Percentiles rank a stretch among this genome's conserved stretches.
Conservation (phyloP, 2,113 vertebrate genomes). For the Condylura cristata region DNA sequence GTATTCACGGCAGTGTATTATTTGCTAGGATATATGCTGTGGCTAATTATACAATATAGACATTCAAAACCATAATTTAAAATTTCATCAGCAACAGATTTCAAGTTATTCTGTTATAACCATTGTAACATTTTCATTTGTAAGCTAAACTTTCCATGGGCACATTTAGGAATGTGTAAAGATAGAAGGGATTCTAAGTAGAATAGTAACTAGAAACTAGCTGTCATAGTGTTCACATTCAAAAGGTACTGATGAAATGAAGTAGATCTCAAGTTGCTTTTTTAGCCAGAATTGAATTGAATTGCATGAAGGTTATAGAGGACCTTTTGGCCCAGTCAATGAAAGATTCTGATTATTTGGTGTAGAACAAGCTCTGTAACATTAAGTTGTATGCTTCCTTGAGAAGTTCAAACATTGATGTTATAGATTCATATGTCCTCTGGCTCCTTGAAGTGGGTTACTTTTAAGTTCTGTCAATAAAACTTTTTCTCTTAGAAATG, state of each 20-base stretch:
- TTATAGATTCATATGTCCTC: not conserved
- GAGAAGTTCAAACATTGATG: not conserved
- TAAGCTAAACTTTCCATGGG: slow-evolving; percentile 40
- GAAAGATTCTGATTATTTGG: not conserved
- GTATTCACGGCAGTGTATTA: not conserved
- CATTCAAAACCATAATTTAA: not conserved
- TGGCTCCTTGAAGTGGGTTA: not conserved
- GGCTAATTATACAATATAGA: not conserved
- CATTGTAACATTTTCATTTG: slow-evolving; percentile 26
- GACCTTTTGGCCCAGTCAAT: not conserved
- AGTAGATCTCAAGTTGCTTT: slow-evolving; percentile 11
- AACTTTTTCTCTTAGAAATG: slow-evolving; percentile 2
- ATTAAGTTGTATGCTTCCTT: not conserved
- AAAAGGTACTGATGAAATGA: not conserved
- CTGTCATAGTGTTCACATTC: not conserved
- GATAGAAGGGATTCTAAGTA: slow-evolving; percentile 29
- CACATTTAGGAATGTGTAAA: slow-evolving; percentile 20
- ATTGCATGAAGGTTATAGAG: not conserved
- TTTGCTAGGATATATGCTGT: not conserved
- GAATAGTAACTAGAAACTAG: not conserved
- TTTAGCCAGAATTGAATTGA: not conserved
- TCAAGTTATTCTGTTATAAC: not conserved
- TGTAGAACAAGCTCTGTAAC: not conserved
- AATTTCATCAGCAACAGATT: slow-evolving; percentile 5
- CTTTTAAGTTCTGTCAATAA: not conserved